A percentile compares a stretch with the other conserved stretches of the same genome.
Evolutionary conservation across 2,888 invertebrate species (phyloP).

Genomic region (Nudaria mundana): DNA sequence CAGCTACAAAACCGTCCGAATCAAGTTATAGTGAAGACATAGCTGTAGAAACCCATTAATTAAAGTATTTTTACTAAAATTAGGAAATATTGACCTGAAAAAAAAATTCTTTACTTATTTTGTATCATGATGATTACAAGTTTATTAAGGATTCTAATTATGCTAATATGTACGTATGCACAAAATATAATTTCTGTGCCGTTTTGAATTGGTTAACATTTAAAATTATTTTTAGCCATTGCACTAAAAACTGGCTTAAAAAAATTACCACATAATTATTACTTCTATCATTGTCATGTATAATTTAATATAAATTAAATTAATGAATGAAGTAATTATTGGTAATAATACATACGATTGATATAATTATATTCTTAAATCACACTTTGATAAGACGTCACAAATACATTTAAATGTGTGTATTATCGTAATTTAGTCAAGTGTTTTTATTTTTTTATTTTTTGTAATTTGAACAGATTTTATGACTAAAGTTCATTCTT

Average conservation of each 20-base stretch:
- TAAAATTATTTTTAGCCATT: too few species aligned
- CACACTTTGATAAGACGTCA: constrained; percentile 21
- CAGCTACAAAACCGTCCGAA: constrained; percentile 43
- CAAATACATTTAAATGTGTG: constrained; percentile 28
- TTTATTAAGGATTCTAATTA: too few species aligned
- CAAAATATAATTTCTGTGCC: too few species aligned
- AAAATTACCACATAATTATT: constrained; percentile 14
- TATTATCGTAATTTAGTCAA: constrained; percentile 11
- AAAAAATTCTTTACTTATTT: too few species aligned
- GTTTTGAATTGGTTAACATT: too few species aligned
- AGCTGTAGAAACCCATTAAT: too few species aligned
- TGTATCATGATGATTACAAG: too few species aligned
- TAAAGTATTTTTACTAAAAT: too few species aligned
- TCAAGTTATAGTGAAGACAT: constrained; percentile 20
- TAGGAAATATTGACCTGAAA: too few species aligned
- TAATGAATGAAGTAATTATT: constrained; percentile 52
- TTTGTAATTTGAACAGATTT: not conserved
- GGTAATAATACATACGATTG: constrained; percentile 17
- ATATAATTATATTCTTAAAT: constrained; percentile 9
- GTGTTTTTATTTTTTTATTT: not conserved
- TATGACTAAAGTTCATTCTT: too few species aligned
- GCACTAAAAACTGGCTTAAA: too few species aligned
- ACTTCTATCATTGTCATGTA: constrained; percentile 59
- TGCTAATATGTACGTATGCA: too few species aligned
- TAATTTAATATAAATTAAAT: constrained; percentile 70